Evolutionary conservation across 2,888 invertebrate genomes (phyloP), one percentile per base, ranked within the genome.

Genomic region (Spilosoma lubricipeda): DNA sequence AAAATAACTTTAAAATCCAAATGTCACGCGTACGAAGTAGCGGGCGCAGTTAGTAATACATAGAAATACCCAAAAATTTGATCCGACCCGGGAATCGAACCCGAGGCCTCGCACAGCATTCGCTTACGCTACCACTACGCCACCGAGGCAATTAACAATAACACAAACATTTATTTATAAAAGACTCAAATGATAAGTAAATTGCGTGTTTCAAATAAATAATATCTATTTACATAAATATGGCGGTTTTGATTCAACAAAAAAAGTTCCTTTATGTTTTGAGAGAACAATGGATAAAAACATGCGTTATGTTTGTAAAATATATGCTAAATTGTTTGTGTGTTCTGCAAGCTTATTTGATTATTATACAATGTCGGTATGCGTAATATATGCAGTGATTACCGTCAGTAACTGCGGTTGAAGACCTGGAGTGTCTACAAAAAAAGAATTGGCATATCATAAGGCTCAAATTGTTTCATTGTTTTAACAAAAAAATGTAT

Each of bases 221-320:
- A 63, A 71, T 67, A 52, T 27, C 39, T 73, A 77, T 59, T 82
- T 76, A 68, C 77, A 84, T 81, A 78, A 79, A 82, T 80, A 80
- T 77, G 71, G 80, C 75, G 76, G 65, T 79, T 82, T 79, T 77
- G 76, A 75, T 73, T 83, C 77, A 75, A 83, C 79, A 82, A 79
- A 82, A 77, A 72, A 77, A 82, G 77, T 70, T 56, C 64, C 67
- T 68, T 82, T 83, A 81, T 79, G 77, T 76, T 33, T 79, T 70
- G 66, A 42, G 72, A 72, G 83, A 80, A 85, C 85, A 87, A 87
- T 85, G 82, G 83, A 30, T n/a, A 71, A 65, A 45, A 59, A 52
- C 52, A 68, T 79, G 67, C 76, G 82, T 72, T 77, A 73, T 65
- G 63, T 76, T 81, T 74, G 74, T 73, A 30, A 77, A 76, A 75